Evolutionary conservation across 2,888 invertebrate species (phyloP), one percentile per base, ranked within the genome.

Genomic region (Pediacus dermestoides): DNA sequence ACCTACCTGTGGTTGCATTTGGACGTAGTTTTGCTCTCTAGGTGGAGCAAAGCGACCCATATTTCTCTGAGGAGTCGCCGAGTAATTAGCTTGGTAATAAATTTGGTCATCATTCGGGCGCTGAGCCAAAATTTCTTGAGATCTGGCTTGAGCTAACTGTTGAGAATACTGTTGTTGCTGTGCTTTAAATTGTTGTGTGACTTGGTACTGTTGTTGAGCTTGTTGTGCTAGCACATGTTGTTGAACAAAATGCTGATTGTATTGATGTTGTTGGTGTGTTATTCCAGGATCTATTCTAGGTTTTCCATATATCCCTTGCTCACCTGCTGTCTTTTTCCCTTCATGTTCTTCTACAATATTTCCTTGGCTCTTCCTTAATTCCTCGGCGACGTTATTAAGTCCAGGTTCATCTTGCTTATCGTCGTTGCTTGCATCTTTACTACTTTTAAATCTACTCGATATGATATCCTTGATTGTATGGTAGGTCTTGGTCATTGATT

Each of bases 401-500:
- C 75, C 72, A 2, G 68, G 55, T 58, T 74, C 74, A 58, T 71
- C 78, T 46, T 72, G 75, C 58, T 82, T 82, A 58, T 71, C 72
- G 23, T 78, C 78, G 36, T 70, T 65, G 41, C 70, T 74, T n/a
- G n/a, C n/a, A 14, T 77, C 78, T 37, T 71, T 74, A 25, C 76
- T 78, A 53, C 74, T 80, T 56, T 83, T 83, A 64, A 88, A 87
- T 57, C 82, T 78, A 64, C 82, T 85, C 12, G 86, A 86, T 60
- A 88, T 85, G 75, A 88, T 84, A 58, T 87, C 87, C 72, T 86
- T 87, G 44, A 88, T 77, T 2, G 87, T 85, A 63, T 88, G 83
- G 60, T 87, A 87, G 0, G 87, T 87, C 68, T 85, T 83, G 28
- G 82, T 80, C 40, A 85, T 78, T n/a, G 83, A 78, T 63, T 83